Evolutionary conservation across 2,888 invertebrate species (phyloP), one percentile per base, ranked within the genome.

Genomic region (Xylocampa areola): DNA sequence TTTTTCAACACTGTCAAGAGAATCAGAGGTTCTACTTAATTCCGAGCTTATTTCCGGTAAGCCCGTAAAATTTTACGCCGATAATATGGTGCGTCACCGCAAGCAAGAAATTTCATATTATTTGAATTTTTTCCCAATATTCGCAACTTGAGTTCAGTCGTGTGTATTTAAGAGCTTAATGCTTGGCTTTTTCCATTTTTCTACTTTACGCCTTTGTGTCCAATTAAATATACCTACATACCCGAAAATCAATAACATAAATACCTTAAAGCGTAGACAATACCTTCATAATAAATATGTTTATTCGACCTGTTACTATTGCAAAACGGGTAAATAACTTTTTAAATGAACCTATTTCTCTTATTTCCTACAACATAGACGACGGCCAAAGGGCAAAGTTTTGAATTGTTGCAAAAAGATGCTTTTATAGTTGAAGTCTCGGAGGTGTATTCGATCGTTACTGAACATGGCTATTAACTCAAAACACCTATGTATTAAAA

Each of bases 341-440:
- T 29, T 40, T 2, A 13, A 29, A 40, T 44, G 0, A 61, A 44
- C 13, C 19, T 23, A n/a, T 39, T 57, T 19, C 32, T 47, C 27
- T 39, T 21, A 14, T 37, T 33, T 29, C 16, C 19, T 55, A 23
- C 44, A 58, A 30, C 23, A 21, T 8, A 17, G 36, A 36, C 47
- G 10, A 37, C 27, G 49, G 49, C 64, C 44, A 52, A 64, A 59
- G 53, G 14, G 30, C 30, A 45, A 69, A 69, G 48, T 65, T 68
- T 48, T 51, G 36, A 50, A 64, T 53, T 36, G 59, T 59, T 59
- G 35, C 32, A 51, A 59, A 69, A 65, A 52, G 37, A 52, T 51
- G 44, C 25, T 55, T 69, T 59, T 48, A 52, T 59, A 68, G 54
- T 54, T 65, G 44, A 41, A 43, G 44, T 65, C 39, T 32, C 54